Evolutionary conservation across 2,888 invertebrate species (phyloP).

Genomic region (Cyclophora albipunctata): DNA sequence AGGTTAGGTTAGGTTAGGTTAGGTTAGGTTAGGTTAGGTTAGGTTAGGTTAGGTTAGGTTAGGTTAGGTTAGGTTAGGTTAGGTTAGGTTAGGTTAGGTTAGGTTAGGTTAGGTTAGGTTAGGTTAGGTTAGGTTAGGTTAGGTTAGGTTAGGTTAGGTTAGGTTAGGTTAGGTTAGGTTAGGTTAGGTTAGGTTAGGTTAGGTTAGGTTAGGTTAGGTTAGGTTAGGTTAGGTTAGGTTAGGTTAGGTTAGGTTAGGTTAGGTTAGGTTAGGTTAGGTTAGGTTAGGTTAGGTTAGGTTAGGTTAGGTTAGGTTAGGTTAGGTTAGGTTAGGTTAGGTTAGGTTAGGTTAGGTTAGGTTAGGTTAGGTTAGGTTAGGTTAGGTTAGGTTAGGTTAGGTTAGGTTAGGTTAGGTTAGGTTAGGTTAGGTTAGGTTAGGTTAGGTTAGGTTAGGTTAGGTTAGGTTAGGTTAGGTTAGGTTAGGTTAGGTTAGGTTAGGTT

Average conservation of each 20-base stretch:
- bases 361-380: constrained; percentile 14
- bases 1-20: constrained; percentile 4
- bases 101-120: constrained; percentile 4
- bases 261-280: constrained; percentile 17
- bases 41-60: neutral
- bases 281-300: constrained; percentile 11
- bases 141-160: constrained; percentile 17
- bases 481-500: constrained; percentile 5
- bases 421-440: constrained; percentile 10
- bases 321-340: constrained; percentile 11
- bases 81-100: constrained; percentile 3
- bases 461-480: constrained; percentile 7
- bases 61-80: constrained; percentile 1
- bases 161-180: constrained; percentile 18
- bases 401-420: constrained; percentile 11
- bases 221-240: constrained; percentile 16
- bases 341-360: constrained; percentile 12
- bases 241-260: constrained; percentile 15
- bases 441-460: constrained; percentile 8
- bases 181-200: constrained; percentile 18
- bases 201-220: constrained; percentile 17
- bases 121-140: constrained; percentile 5
- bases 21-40: constrained; percentile 3
- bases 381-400: constrained; percentile 14
- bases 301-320: constrained; percentile 13